Base-by-base conservation (phyloP, 2,888 invertebrate genomes). In the Lasioglossum figueresi region DNA sequence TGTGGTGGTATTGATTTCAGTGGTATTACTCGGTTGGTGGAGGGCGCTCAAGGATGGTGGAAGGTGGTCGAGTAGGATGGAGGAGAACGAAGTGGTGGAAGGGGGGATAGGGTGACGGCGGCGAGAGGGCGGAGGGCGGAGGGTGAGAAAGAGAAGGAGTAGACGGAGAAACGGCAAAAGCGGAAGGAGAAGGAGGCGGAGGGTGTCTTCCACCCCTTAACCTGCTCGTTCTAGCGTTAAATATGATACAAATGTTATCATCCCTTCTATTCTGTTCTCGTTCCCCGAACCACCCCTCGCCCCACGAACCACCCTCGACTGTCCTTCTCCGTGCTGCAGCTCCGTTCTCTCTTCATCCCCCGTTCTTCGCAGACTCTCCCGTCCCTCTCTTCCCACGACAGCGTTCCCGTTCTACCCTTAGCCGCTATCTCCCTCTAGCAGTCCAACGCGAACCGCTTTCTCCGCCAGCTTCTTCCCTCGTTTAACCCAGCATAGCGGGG, bases 201-300 rank as follows among this genome's bases (percentile, higher is more conserved):
- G 90, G 88, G 86, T 88, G 91, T 91, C 91, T 92, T 90, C 92
- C 88, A 90, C 92, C 92, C 92, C 93, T 93, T 91, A 92, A 91
- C 93, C 91, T 92, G 93, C 91, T 92, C 93, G 91, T 92, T 93
- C 93, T 92, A 93, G 91, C 94, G 93, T 94, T 94, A 94, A 94
- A 94, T 94, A 93, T 93, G 93, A 94, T 94, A 94, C 94, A 94
- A 94, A 94, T 94, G 94, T 94, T 94, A 94, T 94, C 94, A 93
- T 93, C 93, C 92, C 93, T 92, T 92, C 93, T 92, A 92, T 93
- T 92, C 91, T 92, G 91, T 90, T 89, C 88, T 90, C 89, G 88
- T 87, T 79, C 86, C 83, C 72, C 81, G 40, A 82, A 70, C 75
- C 88, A 74, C 71, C 79, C 79, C 80, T 79, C 78, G 80, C 73